phyloP scores from a whole-genome alignment of 2,888 invertebrate species.

The Ennomos erosarius region DNA sequence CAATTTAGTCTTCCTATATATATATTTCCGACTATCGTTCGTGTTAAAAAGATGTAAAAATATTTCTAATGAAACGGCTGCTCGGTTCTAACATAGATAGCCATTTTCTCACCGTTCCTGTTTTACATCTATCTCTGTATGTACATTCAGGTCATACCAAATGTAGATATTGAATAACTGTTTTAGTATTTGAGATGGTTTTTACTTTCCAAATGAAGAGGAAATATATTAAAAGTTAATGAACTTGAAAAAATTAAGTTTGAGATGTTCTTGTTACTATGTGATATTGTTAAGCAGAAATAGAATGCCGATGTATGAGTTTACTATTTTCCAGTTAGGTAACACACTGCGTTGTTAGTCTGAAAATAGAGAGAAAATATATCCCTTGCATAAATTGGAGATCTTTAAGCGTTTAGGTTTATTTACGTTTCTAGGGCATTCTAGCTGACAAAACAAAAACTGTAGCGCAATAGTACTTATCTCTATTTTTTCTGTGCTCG shows the following conservation, averaged over 20 bases:
- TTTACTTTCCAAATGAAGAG: too few species aligned
- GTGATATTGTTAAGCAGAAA: too few species aligned
- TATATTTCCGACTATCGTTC: conserved; percentile 21
- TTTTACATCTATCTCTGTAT: conserved; percentile 3
- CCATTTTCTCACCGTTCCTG: conserved; percentile 17
- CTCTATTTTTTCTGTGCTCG: too few species aligned
- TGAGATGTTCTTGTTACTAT: too few species aligned
- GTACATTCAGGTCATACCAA: too few species aligned
- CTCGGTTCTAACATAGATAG: conserved; percentile 1
- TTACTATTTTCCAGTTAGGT: conserved; percentile 5
- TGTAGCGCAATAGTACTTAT: not conserved
- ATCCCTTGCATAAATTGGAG: conserved; percentile 14
- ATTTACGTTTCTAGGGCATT: conserved; percentile 24
- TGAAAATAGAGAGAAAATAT: conserved; percentile 2
- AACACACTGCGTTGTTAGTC: not conserved
- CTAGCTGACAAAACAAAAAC: conserved; percentile 29
- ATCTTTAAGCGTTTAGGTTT: conserved; percentile 20
- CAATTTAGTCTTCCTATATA: conserved; percentile 24
- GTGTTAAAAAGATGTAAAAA: conserved; percentile 21
- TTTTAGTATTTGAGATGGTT: too few species aligned
- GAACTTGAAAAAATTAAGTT: too few species aligned
- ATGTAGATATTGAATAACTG: too few species aligned
- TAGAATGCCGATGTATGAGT: not conserved
- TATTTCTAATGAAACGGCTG: conserved; percentile 1
- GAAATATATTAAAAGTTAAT: too few species aligned